Percentiles rank a stretch among this genome's conserved stretches.
Conservation (phyloP, 2,113 vertebrate species). For the Psephotus haematonotus region DNA sequence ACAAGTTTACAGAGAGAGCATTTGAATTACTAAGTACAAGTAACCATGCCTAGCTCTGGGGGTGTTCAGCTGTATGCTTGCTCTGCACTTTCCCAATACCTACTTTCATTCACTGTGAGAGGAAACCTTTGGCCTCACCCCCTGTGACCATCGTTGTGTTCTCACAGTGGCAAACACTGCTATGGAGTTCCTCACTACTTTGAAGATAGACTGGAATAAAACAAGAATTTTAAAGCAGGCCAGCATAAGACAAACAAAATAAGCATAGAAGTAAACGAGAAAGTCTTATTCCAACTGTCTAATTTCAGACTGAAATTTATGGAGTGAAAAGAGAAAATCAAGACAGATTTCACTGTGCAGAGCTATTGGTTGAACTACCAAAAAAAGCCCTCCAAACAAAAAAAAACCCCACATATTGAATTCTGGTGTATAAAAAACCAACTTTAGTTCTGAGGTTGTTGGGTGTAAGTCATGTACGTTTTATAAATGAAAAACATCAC, state of each 20-base stretch:
- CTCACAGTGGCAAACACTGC: neutral
- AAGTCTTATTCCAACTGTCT: neutral
- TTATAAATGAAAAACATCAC: neutral
- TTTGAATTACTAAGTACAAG: neutral
- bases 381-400: neutral
- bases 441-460: neutral
- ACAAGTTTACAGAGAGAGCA: neutral
- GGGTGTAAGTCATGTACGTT: neutral
- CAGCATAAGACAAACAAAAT: neutral
- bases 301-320: neutral
- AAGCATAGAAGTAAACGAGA: neutral
- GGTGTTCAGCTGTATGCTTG: neutral
- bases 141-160: neutral
- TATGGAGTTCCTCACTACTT: neutral
- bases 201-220: neutral
- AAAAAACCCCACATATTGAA: neutral
- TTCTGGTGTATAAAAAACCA: neutral
- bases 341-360: neutral
- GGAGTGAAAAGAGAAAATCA: neutral
- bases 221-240: neutral
- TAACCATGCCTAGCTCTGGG: neutral
- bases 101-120: neutral
- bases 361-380: neutral
- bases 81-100: neutral
- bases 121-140: neutral